Evolutionary conservation across 2,888 invertebrate genomes (phyloP).

Genomic region (Drosophila diplacantha): DNA sequence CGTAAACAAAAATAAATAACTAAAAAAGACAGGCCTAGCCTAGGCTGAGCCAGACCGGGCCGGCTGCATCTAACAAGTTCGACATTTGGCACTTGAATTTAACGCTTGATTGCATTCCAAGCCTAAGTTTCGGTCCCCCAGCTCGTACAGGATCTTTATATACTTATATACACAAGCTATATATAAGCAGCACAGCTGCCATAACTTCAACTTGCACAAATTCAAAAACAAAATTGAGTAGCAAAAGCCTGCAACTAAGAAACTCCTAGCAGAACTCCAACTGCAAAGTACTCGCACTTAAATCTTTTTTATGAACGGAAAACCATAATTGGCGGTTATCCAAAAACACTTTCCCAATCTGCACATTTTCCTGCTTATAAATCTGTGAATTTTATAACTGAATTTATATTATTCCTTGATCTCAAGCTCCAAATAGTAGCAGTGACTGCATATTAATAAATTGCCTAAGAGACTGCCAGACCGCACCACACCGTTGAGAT

Average conservation of each 20-base stretch:
- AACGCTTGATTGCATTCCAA: slow-evolving; percentile 70
- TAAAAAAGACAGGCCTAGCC: slow-evolving; percentile 45
- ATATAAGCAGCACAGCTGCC: slow-evolving; percentile 13
- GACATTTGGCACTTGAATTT: slow-evolving; percentile 72
- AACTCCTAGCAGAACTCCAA: background rate
- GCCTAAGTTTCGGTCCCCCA: slow-evolving; percentile 10
- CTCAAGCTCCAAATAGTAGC: background rate
- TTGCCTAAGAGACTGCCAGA: slow-evolving; percentile 6
- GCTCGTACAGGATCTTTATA: slow-evolving; percentile 18
- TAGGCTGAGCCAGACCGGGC: slow-evolving; percentile 23
- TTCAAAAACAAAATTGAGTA: slow-evolving; percentile 2
- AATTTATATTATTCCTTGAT: background rate
- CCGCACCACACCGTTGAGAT: slow-evolving; percentile 27
- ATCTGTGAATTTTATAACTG: background rate
- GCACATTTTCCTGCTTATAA: background rate
- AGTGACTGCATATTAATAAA: background rate
- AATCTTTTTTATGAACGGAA: slow-evolving; percentile 1
- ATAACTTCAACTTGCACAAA: slow-evolving; percentile 13
- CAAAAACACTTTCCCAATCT: background rate
- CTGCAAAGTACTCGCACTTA: background rate
- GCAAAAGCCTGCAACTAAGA: slow-evolving; percentile 2
- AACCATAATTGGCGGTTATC: slow-evolving; percentile 6
- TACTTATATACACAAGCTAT: too few relatives aligned
- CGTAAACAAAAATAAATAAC: slow-evolving; percentile 40
- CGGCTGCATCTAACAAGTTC: slow-evolving; percentile 66